phyloP scores from a whole-genome alignment of 92 coral and sea anemone genomes.

The Porites divaricata region DNA sequence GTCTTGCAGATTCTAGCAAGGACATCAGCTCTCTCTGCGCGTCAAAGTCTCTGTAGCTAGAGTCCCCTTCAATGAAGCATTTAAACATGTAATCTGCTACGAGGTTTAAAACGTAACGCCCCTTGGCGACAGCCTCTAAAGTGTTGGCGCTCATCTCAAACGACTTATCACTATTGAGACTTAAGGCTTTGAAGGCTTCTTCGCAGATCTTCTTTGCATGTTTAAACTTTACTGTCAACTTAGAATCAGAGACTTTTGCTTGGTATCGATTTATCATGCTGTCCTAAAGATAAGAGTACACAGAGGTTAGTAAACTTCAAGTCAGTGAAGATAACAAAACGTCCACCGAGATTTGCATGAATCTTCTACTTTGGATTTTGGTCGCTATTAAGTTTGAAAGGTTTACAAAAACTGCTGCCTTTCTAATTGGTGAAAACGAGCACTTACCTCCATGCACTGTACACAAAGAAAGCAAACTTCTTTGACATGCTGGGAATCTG shows the following conservation, averaged over 20 bases:
- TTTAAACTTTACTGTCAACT: conserved; percentile 24
- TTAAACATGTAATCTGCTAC: conserved; percentile 46
- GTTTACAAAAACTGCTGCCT: too few species aligned
- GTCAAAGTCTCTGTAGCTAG: conserved; percentile 3
- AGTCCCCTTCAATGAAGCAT: conserved; percentile 23
- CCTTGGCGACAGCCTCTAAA: conserved; percentile 55
- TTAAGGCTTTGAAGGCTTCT: conserved; percentile 13
- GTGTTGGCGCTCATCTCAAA: conserved; percentile 18
- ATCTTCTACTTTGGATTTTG: too few species aligned
- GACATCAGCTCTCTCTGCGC: conserved; percentile 4
- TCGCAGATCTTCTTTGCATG: conserved; percentile 24
- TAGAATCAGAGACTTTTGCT: conserved; percentile 20
- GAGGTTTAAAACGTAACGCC: conserved; percentile 39
- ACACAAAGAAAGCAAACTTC: conserved; percentile 68
- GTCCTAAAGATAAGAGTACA: conserved; percentile 16
- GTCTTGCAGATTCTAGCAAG: conserved; percentile 42
- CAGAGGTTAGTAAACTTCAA: too few species aligned
- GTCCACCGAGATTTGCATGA: too few species aligned
- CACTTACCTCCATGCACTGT: conserved; percentile 73
- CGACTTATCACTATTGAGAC: not conserved
- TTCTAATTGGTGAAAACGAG: not conserved
- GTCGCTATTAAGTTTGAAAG: too few species aligned
- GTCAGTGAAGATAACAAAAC: too few species aligned
- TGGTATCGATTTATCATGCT: conserved; percentile 33
- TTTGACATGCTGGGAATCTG: conserved; percentile 46